phyloP scores from a whole-genome alignment of 2,888 invertebrate species.

The Neelides folsomi region DNA sequence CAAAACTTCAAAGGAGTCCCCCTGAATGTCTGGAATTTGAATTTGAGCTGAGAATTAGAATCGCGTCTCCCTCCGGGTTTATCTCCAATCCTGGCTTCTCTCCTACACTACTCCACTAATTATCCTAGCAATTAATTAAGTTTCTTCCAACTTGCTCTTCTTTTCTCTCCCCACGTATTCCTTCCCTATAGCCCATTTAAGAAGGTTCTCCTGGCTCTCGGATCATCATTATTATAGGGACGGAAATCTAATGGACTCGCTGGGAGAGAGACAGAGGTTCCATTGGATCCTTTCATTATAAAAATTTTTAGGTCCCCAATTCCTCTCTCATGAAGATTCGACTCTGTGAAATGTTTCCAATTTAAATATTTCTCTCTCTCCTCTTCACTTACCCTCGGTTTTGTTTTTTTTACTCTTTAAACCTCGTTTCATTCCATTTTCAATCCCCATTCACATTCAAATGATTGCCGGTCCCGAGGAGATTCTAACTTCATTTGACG shows the following conservation, averaged over 20 bases:
- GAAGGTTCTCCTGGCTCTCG: too few species aligned
- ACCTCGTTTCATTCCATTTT: constrained; percentile 1
- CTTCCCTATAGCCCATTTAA: background rate
- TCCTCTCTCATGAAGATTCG: too few species aligned
- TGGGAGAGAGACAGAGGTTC: background rate
- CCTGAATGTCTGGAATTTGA: constrained; percentile 18
- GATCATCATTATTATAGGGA: too few species aligned
- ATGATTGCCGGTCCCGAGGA: constrained; percentile 3
- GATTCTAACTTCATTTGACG: too few species aligned
- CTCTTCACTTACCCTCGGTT: background rate
- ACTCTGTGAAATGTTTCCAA: constrained; percentile 12
- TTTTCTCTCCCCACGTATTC: constrained; percentile 9
- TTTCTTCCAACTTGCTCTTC: constrained; percentile 25
- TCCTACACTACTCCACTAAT: constrained; percentile 22
- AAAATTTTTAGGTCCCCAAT: too few species aligned
- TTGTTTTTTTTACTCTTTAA: background rate
- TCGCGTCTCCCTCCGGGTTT: constrained; percentile 3
- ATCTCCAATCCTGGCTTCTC: constrained; percentile 5
- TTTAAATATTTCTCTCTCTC: constrained; percentile 20
- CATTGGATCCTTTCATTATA: too few species aligned
- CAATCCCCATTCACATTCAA: constrained; percentile 9
- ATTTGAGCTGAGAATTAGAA: constrained; percentile 12
- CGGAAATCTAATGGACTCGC: too few species aligned
- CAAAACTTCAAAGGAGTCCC: constrained; percentile 1
- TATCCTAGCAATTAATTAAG: constrained; percentile 32